These are phyloP conservation scores for Nasonovia ribisnigri DNA, from an alignment of 2,888 invertebrate genomes.

Conservation along the genomic window DNA sequence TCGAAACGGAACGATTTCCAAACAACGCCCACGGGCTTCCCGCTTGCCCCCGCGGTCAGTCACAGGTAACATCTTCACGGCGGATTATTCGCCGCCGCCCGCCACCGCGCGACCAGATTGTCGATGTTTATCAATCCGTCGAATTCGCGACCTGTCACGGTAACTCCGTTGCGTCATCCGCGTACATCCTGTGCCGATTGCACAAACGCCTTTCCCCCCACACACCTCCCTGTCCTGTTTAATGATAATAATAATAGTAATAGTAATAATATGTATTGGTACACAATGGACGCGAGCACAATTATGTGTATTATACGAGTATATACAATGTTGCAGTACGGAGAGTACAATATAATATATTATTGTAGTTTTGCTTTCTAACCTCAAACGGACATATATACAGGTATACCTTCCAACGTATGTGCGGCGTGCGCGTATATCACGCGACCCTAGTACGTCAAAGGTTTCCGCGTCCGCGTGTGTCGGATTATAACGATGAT, in stretches of 20 bases:
- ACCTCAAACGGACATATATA: conserved; percentile 1
- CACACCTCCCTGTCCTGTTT: not conserved
- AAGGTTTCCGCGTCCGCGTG: not conserved
- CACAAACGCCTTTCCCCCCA: not conserved
- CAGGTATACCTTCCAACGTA: not conserved
- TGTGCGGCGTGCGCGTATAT: not conserved
- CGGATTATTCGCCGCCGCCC: conserved; percentile 1
- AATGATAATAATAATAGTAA: not conserved
- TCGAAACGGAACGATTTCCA: conserved; percentile 22
- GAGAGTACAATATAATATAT: not conserved
- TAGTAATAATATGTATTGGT: not conserved
- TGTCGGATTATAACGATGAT: not conserved
- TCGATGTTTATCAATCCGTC: conserved; percentile 49
- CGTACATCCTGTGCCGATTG: conserved; percentile 39
- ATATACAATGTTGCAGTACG: not conserved
- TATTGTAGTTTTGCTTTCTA: conserved; percentile 41
- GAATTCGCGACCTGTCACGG: conserved; percentile 46
- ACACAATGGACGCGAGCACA: not conserved
- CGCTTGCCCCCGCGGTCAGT: conserved; percentile 7
- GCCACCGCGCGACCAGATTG: not conserved
- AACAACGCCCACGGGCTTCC: conserved; percentile 15
- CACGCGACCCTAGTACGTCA: not conserved
- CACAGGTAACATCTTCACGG: conserved; percentile 25
- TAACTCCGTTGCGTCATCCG: conserved; percentile 39
- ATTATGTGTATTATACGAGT: not conserved